Evolutionary conservation across 2,113 vertebrate genomes (phyloP).

Genomic region (Leptodactylus fuscus): DNA sequence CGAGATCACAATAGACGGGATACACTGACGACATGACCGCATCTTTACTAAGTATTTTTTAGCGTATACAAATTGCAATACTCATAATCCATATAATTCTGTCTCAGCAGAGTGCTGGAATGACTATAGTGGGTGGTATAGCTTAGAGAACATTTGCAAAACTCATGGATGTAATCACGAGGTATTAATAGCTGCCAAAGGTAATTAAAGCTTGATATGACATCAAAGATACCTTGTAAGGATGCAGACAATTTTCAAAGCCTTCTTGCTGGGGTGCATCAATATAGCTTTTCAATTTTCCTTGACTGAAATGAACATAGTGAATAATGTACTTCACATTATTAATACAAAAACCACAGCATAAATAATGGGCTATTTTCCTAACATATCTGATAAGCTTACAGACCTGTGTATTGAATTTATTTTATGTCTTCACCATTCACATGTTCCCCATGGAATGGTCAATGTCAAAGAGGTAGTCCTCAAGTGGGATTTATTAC

Average conservation of each 20-base stretch:
- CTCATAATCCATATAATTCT: background rate
- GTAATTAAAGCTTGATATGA: slow-evolving; percentile 34
- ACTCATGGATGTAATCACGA: slow-evolving; percentile 13
- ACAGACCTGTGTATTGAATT: background rate
- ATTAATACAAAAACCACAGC: too few species aligned
- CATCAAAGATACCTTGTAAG: background rate
- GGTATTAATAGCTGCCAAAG: slow-evolving; percentile 35
- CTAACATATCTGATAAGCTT: background rate
- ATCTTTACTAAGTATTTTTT: slow-evolving; percentile 13
- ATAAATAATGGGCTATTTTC: background rate
- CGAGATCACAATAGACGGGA: background rate
- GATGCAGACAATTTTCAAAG: background rate
- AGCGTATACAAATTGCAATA: background rate
- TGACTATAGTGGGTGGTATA: background rate
- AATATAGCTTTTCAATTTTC: background rate
- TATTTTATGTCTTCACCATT: background rate
- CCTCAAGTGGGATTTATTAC: too few species aligned
- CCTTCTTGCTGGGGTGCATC: background rate
- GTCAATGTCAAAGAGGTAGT: too few species aligned
- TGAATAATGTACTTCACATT: background rate
- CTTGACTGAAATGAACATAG: background rate
- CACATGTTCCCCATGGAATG: too few species aligned
- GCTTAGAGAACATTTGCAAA: background rate
- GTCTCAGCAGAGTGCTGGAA: slow-evolving; percentile 6
- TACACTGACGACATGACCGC: background rate